These are phyloP conservation scores for Tetrax tetrax DNA, from an alignment of 2,113 vertebrate species.

Conservation along the genomic window DNA sequence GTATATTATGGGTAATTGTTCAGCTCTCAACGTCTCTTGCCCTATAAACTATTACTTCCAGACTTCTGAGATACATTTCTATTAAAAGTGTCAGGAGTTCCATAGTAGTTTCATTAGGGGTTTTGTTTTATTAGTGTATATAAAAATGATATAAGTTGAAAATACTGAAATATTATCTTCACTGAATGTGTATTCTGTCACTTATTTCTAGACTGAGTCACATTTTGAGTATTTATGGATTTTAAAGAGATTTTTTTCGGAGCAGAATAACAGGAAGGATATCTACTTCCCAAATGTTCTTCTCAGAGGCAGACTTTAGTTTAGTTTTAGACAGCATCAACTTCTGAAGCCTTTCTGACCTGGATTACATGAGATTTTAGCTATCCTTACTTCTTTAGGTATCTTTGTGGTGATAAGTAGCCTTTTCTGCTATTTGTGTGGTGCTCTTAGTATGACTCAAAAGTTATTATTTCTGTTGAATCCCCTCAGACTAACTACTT, in stretches of 20 bases:
- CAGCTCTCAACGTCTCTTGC: neutral
- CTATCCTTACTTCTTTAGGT: neutral
- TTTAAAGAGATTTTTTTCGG: neutral
- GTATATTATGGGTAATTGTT: neutral
- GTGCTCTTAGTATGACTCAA: neutral
- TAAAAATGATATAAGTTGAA: neutral
- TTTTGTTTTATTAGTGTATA: neutral
- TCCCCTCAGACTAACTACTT: neutral
- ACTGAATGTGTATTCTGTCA: neutral
- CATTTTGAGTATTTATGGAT: neutral
- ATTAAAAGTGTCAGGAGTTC: neutral
- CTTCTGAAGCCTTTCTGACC: neutral
- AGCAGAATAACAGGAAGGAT: neutral
- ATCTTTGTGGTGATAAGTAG: neutral
- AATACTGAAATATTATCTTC: neutral
- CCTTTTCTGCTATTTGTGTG: neutral
- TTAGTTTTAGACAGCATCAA: neutral
- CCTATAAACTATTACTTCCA: neutral
- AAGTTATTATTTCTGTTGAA: neutral
- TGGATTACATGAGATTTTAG: neutral
- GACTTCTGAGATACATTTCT: neutral
- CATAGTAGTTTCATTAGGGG: neutral
- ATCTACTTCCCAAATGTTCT: neutral
- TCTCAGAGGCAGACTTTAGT: neutral
- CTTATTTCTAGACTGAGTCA: neutral